phyloP scores from a whole-genome alignment of 2,113 vertebrate genomes.

The Odontesthes bonariensis region DNA sequence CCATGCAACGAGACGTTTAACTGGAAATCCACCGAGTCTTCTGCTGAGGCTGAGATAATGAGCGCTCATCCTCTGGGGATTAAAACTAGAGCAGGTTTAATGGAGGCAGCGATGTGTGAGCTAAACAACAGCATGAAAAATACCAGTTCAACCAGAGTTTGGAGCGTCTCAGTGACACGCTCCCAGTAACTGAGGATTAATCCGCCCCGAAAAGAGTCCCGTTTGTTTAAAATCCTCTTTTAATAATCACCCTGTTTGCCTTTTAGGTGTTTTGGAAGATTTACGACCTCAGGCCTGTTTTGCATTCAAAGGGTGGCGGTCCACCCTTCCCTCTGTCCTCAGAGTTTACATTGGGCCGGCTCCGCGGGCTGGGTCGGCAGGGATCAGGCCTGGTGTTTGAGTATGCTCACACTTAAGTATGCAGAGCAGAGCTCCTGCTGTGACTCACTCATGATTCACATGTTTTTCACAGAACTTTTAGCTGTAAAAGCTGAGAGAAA shows the following conservation, averaged over 20 bases:
- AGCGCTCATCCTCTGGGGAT: too few species aligned
- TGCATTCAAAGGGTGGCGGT: not conserved
- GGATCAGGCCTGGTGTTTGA: not conserved
- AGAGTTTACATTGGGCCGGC: slow-evolving; percentile 25
- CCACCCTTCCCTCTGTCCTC: slow-evolving; percentile 10
- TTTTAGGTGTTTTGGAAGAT: too few species aligned
- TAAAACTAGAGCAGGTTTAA: too few species aligned
- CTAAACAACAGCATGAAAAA: too few species aligned
- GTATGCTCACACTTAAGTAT: not conserved
- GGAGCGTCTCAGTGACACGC: too few species aligned
- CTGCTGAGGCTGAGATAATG: too few species aligned
- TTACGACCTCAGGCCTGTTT: not conserved
- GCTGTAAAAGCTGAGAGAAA: not conserved
- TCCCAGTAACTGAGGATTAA: not conserved
- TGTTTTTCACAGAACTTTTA: not conserved
- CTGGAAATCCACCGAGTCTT: too few species aligned
- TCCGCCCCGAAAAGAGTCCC: not conserved
- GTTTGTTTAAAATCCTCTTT: not conserved
- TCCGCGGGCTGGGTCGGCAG: not conserved
- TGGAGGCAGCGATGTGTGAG: too few species aligned
- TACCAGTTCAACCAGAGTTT: too few species aligned
- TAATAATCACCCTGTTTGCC: too few species aligned
- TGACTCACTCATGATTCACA: not conserved
- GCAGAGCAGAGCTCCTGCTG: not conserved
- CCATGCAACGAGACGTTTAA: too few species aligned